Base-by-base conservation (phyloP, 2,797 vertebrate genomes). In the Acanthopagrus latus region DNA sequence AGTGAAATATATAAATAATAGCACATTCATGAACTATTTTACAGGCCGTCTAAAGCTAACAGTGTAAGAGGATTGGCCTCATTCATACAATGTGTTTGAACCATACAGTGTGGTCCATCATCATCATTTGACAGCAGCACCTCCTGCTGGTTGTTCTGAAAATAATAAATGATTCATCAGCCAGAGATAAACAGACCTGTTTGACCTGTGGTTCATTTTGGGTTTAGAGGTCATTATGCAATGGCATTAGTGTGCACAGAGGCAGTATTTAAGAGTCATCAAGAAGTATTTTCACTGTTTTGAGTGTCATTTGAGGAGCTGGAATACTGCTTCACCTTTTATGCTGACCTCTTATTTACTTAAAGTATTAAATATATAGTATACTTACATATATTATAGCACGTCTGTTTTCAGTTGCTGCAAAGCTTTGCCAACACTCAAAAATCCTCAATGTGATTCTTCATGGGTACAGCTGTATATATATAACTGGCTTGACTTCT, bases 91-190 rank as follows among this genome's bases (percentile, higher is more conserved):
- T 44, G 1, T 33, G 18, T 67, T 29, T 27, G 0, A 71, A 6
- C 5, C 17, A 18, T 0, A 12, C 6, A 11, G 8, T 47, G 17
- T 3, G 3, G 6, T 10, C 16, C 10, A 4, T n/a, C 1, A 13
- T 14, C 43, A 68, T 27, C 6, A 44, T 87, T 89, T 79, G 74
- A 70, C 86, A 87, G 59, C 87, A 93, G 89, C 85, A 46, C 86
- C 88, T 73, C 72, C 91, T 56, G 38, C 80, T 92, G 94, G 91
- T 75, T 25, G 41, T 5, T 69, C 33, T 50, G 10, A 70, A 55
- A 56, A 73, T 5, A 21, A 23, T 5, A 0, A 9, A 58, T 71
- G 21, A 27, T 16, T 70, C 25, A 76, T 44, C 41, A 46, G 2
- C 7, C 14, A 18, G 12, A 57, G 4, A 56, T 14, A 18, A 38